Conservation (phyloP, 2,113 vertebrate species). For the Elachura formosa region DNA sequence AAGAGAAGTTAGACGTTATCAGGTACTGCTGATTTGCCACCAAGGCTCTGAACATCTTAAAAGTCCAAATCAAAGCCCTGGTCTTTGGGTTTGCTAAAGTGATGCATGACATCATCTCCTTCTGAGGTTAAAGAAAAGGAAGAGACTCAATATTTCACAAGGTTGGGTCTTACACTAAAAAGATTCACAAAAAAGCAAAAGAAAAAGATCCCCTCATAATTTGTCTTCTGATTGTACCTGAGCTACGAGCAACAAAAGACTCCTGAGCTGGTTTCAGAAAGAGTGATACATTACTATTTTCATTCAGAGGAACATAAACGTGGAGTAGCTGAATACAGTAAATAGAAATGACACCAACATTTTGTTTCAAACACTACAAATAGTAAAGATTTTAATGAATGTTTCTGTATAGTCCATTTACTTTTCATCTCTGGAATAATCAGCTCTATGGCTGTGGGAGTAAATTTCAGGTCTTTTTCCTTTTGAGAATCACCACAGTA, state of each 20-base stretch:
- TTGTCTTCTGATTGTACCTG: neutral
- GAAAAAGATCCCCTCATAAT: neutral
- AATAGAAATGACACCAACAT: neutral
- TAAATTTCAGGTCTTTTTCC: neutral
- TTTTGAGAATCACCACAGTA: neutral
- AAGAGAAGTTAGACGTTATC: neutral
- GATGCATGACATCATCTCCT: neutral
- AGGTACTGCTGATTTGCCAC: neutral
- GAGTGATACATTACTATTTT: neutral
- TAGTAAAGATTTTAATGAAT: neutral
- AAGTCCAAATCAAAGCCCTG: neutral
- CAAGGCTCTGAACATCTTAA: neutral
- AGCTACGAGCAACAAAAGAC: neutral
- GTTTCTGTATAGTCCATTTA: neutral
- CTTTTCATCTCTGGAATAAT: neutral
- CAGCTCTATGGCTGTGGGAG: neutral
- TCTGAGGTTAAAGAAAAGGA: neutral
- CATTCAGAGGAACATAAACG: neutral
- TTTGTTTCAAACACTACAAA: neutral
- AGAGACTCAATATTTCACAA: neutral
- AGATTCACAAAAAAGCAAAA: neutral
- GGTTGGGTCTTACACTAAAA: neutral
- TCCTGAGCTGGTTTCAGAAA: neutral
- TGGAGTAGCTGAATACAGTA: neutral
- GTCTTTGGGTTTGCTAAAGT: neutral